These are phyloP conservation scores for Cephus nigrinus DNA, from an alignment of 2,888 invertebrate genomes.

Conservation along the genomic window DNA sequence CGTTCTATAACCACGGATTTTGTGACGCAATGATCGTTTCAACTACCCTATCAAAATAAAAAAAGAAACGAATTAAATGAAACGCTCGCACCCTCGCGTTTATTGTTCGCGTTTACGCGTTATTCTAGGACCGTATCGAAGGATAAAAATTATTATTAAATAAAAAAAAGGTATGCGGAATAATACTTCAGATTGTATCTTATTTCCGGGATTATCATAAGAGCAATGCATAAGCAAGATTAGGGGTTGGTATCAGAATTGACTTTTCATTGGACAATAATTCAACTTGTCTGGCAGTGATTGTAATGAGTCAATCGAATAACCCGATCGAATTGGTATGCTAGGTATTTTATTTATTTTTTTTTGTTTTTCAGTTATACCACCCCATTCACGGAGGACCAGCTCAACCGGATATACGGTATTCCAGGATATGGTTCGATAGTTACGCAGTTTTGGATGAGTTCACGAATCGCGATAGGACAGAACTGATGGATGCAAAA, in stretches of 20 bases:
- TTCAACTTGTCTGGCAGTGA: background rate
- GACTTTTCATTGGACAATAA: background rate
- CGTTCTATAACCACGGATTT: too few relatives aligned
- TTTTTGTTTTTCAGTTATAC: background rate
- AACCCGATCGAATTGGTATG: background rate
- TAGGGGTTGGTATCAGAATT: background rate
- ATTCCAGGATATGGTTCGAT: background rate
- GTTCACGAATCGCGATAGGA: background rate
- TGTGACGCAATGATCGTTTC: too few relatives aligned
- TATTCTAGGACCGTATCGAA: too few relatives aligned
- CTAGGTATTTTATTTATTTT: background rate
- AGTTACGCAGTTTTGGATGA: background rate
- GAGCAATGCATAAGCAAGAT: background rate
- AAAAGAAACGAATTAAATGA: too few relatives aligned
- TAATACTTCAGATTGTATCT: too few relatives aligned
- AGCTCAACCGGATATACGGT: background rate
- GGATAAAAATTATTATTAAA: too few relatives aligned
- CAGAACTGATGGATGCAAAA: background rate
- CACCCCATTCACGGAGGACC: background rate
- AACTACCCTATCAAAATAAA: too few relatives aligned
- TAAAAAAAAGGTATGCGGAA: too few relatives aligned
- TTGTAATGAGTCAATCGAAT: background rate
- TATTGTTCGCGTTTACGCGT: too few relatives aligned
- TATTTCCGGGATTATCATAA: background rate
- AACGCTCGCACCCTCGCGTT: too few relatives aligned